A percentile compares a stretch with the other conserved stretches of the same genome.
phyloP scores from a whole-genome alignment of 2,797 vertebrate genomes.

The Hozukius guyotensis region DNA sequence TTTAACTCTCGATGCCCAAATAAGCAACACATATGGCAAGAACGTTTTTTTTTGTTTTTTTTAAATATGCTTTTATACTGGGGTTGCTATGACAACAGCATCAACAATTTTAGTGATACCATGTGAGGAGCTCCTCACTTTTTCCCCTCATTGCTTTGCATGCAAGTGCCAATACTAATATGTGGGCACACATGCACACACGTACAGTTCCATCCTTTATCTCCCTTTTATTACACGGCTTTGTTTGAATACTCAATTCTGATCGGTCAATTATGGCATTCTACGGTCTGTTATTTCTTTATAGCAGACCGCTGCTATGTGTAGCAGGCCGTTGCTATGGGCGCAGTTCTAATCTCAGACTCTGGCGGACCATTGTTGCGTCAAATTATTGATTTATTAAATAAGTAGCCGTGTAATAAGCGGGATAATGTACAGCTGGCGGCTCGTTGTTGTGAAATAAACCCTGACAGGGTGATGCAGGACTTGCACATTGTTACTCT shows the following conservation, averaged over 20 bases:
- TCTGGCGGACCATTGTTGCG: no score
- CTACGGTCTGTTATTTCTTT: no score
- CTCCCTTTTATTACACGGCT: not conserved
- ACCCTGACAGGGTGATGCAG: no score
- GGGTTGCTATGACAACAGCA: slow-evolving; percentile 64
- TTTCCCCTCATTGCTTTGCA: slow-evolving; percentile 58
- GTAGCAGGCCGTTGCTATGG: no score
- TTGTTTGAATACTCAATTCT: no score
- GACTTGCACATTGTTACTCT: not conserved
- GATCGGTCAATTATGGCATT: no score
- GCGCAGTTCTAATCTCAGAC: no score
- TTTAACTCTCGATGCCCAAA: slow-evolving; percentile 72
- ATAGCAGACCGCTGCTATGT: no score
- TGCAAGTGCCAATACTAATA: slow-evolving; percentile 21
- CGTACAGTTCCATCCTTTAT: slow-evolving; percentile 21
- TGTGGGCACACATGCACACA: not conserved
- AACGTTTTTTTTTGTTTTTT: slow-evolving; percentile 33
- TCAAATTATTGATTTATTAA: no score
- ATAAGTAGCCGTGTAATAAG: no score
- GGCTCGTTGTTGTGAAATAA: no score
- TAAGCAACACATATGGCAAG: slow-evolving; percentile 70
- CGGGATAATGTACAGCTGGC: no score
- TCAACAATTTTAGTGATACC: slow-evolving; percentile 74
- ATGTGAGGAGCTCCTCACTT: slow-evolving; percentile 67
- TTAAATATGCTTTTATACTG: slow-evolving; percentile 71